Evolutionary conservation across 2,113 vertebrate genomes (phyloP), one percentile per base, ranked within the genome.

Genomic region (Elephas maximus): DNA sequence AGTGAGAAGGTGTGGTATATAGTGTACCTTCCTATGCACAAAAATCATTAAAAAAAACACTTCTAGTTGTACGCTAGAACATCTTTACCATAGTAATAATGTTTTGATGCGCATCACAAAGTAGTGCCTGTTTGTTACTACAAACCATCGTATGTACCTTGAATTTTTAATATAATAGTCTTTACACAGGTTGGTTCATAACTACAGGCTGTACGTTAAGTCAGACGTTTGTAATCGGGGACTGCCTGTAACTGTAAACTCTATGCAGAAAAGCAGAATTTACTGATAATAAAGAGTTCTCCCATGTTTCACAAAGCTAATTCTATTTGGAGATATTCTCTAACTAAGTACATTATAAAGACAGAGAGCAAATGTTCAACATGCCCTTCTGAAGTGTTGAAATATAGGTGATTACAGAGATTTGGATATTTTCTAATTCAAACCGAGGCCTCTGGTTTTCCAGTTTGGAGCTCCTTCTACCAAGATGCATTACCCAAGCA

Each of bases 291-390:
- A 80, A 89, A 73, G 76, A 73, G 24, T 81, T 91, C 30, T 67
- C 73, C 8, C 60, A 90, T 85, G 48, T 83, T 92, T 88, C 84
- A 90, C 44, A 89, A 93, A 93, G 24, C 67, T 90, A 93, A 85
- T 78, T 91, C 14, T 91, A 77, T 85, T 82, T 92, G 45, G 45
- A 88, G 44, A 73, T 78, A 62, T 21, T 80, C 67, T 73, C 69
- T 93, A 87, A 82, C 67, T 93, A 87, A 82, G 74, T 45, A 37
- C 18, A 88, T 48, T 74, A 81, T 48, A 88, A 51, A 93, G 28
- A 63, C 65, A 57, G 20, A 74, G 33, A 90, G 74, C 41, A 91
- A 91, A 97, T 4, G 8, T 78, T 77, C 26, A 85, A 82, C 3
- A 82, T 10, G 79, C 33, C 53, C 80, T 92, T 83, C 84, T 76